phyloP scores from a whole-genome alignment of 2,888 invertebrate species.

The Diaphora mendica region DNA sequence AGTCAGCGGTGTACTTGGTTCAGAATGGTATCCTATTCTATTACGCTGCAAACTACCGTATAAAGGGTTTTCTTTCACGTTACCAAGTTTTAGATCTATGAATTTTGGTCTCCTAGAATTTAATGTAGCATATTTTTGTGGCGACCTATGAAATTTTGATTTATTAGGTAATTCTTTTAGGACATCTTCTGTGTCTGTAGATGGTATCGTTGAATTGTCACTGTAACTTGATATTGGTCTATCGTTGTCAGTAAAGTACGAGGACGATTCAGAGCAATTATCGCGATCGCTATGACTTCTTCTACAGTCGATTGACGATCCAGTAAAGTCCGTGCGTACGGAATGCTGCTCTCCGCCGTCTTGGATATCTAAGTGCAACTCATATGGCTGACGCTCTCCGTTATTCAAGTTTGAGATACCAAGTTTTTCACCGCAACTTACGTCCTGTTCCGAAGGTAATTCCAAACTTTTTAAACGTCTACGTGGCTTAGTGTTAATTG shows the following conservation, averaged over 20 bases:
- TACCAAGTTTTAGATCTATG: constrained; percentile 75
- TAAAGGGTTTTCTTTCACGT: constrained; percentile 69
- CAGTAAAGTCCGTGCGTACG: constrained; percentile 77
- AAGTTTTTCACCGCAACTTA: constrained; percentile 70
- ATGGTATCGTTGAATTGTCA: constrained; percentile 83
- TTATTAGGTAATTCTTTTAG: constrained; percentile 81
- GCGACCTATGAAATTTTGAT: constrained; percentile 82
- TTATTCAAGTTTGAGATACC: constrained; percentile 72
- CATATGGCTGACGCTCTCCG: constrained; percentile 76
- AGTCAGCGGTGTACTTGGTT: constrained; percentile 81
- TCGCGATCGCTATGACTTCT: constrained; percentile 82
- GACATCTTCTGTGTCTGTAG: constrained; percentile 83
- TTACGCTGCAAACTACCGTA: constrained; percentile 79
- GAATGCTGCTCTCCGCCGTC: constrained; percentile 81
- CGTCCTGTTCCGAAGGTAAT: constrained; percentile 68
- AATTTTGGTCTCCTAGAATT: constrained; percentile 82
- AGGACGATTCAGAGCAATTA: constrained; percentile 84
- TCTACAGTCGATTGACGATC: constrained; percentile 78
- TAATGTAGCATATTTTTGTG: constrained; percentile 82
- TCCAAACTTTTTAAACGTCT: constrained; percentile 81
- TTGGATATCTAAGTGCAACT: constrained; percentile 73
- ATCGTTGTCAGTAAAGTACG: constrained; percentile 82
- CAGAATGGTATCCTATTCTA: constrained; percentile 82
- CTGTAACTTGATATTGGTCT: constrained; percentile 84
- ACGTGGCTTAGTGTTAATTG: constrained; percentile 82